Conservation (phyloP, 2,113 vertebrate species). For the Fukomys damarensis region DNA sequence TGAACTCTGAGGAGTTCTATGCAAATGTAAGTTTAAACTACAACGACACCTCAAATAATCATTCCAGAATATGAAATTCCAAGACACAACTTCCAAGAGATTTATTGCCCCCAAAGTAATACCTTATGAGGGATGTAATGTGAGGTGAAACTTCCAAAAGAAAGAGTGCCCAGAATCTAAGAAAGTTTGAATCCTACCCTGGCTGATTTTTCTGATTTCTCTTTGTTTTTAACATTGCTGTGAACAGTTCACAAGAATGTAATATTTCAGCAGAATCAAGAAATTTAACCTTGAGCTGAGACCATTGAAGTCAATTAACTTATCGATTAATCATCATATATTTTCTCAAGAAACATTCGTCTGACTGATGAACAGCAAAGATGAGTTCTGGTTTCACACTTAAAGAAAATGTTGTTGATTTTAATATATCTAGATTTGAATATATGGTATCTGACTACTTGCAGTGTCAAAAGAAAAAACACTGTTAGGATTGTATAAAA, state of each 20-base stretch:
- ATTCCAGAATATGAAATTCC: slow-evolving; percentile 3
- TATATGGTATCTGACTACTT: not conserved
- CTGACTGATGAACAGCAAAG: not conserved
- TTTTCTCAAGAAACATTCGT: slow-evolving; percentile 22
- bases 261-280: not conserved
- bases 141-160: not conserved
- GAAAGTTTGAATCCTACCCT: not conserved
- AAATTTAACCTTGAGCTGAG: slow-evolving; percentile 37
- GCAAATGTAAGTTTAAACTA: slow-evolving; percentile 15
- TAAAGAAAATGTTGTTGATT: slow-evolving; percentile 29
- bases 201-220: not conserved
- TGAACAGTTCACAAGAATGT: not conserved
- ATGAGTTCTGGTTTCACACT: slow-evolving; percentile 21
- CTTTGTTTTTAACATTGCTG: not conserved
- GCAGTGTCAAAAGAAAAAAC: slow-evolving; percentile 28
- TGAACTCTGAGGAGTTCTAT: slow-evolving; percentile 7
- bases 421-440: slow-evolving; percentile 28
- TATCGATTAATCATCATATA: slow-evolving; percentile 31
- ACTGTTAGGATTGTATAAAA: not conserved
- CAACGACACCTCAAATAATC: not conserved
- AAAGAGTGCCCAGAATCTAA: not conserved
- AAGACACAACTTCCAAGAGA: not conserved
- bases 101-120: not conserved
- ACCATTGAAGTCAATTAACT: slow-evolving; percentile 35
- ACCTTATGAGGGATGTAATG: not conserved